Evolutionary conservation across 2,888 invertebrate genomes (phyloP).

Genomic region (Phengaris alcon): DNA sequence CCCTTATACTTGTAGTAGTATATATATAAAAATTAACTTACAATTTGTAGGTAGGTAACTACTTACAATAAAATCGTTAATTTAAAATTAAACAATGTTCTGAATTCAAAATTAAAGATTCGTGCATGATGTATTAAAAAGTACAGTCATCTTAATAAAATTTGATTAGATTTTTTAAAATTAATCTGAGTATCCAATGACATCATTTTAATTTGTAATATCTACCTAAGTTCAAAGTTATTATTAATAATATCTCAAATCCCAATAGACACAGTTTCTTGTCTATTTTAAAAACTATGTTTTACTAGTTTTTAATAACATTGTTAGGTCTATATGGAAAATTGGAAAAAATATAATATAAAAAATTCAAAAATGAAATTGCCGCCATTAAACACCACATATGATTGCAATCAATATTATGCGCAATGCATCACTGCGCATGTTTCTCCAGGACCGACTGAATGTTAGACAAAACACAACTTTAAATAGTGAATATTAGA

Average conservation of each 20-base stretch:
- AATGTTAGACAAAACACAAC: conserved; percentile 40
- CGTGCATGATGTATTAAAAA: neutral
- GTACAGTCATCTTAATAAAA: neutral
- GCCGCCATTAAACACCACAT: conserved; percentile 69
- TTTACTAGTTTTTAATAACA: neutral
- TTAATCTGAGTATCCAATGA: too few relatives aligned
- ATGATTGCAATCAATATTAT: conserved; percentile 73
- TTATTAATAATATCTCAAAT: too few relatives aligned
- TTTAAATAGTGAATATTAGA: conserved; percentile 36
- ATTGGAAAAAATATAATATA: neutral
- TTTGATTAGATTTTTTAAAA: too few relatives aligned
- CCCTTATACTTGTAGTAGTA: too few relatives aligned
- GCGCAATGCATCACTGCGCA: conserved; percentile 76
- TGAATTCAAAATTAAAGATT: too few relatives aligned
- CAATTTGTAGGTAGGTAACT: too few relatives aligned
- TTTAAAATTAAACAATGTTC: too few relatives aligned
- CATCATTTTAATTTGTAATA: too few relatives aligned
- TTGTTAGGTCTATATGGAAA: neutral
- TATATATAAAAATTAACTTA: too few relatives aligned
- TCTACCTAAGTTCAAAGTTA: neutral
- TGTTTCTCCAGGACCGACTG: conserved; percentile 53
- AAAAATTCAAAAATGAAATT: conserved; percentile 45
- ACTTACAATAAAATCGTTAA: too few relatives aligned
- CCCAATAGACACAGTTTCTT: too few relatives aligned
- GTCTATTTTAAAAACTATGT: neutral